A percentile compares a stretch with the other conserved stretches of the same genome.
phyloP scores from a whole-genome alignment of 2,888 invertebrate genomes.

The Nesidiocoris tenuis region DNA sequence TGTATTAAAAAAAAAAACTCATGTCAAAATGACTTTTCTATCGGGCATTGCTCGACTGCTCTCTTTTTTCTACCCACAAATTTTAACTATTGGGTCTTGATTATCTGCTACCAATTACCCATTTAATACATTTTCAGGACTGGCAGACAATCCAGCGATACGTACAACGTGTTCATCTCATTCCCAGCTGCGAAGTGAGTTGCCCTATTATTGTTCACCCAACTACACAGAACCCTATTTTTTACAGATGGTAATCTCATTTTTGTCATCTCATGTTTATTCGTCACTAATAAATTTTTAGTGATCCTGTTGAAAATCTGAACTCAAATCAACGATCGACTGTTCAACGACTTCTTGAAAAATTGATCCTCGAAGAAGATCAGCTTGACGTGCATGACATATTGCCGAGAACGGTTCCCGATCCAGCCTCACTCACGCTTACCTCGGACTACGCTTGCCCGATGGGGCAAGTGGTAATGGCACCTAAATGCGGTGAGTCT shows the following conservation, averaged over 20 bases:
- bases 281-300: too few species aligned
- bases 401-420: slow-evolving; percentile 90
- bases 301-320: slow-evolving; percentile 84
- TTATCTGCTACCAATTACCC: too few species aligned
- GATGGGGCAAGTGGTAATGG: slow-evolving; percentile 88
- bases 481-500: slow-evolving; percentile 82
- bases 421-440: slow-evolving; percentile 83
- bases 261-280: too few species aligned
- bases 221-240: too few species aligned
- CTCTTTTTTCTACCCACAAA: too few species aligned
- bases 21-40: too few species aligned
- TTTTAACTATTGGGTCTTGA: too few species aligned
- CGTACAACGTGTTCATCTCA: slow-evolving; percentile 86
- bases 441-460: slow-evolving; percentile 91
- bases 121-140: slow-evolving; percentile 49
- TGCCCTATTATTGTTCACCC: too few species aligned
- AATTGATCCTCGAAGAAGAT: slow-evolving; percentile 87
- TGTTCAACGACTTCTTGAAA: slow-evolving; percentile 80
- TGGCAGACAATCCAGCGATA: slow-evolving; percentile 76
- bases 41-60: too few species aligned
- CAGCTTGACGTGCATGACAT: slow-evolving; percentile 91
- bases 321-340: slow-evolving; percentile 84
- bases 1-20: too few species aligned
- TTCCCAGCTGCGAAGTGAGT: slow-evolving; percentile 90
- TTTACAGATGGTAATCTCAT: too few species aligned